Evolutionary conservation across 2,797 vertebrate species (phyloP), one percentile per base, ranked within the genome.

Genomic region (Allobates femoralis): DNA sequence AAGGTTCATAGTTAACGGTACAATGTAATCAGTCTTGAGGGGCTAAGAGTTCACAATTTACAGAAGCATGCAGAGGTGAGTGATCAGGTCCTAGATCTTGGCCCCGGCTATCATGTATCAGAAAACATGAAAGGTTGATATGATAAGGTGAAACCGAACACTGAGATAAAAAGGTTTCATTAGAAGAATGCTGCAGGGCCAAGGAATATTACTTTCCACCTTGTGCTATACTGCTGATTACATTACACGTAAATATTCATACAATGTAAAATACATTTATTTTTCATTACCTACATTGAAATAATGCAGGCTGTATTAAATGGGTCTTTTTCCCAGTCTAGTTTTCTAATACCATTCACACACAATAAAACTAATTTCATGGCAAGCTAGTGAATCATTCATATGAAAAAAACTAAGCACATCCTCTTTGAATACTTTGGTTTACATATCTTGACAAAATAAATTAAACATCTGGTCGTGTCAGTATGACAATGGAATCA

Each of bases 101-200:
- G 62, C 46, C 55, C 46, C 30, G 30, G 81, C 23, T 60, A 83
- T 83, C 81, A 75, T 23, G 51, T 83, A 34, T 41, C 81, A 83
- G 14, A 83, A 83, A 74, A 69, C 60, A 21, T 34, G 28, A 53
- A 83, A 46, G 37, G 55, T 16, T 74, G 23, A 55, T 69, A 26
- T 58, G 69, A 83, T 74, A 74, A 74, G 56, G 32, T 67, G 81
- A 56, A 58, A 83, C 32, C 6, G 34, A 71, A 83, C n/a, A 83
- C 81, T 74, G 19, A 71, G 32, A 21, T 82, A 81, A 41, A 23
- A 41, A 1, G 19, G 18, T 62, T 50, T 67, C 66, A 71, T 30
- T 16, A 71, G 11, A 69, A 55, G 67, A 73, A 55, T 83, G 15
- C 56, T 60, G 30, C 50, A 82, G 55, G 14, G 30, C 12, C 18